These are phyloP conservation scores for Heteromyza rotundicornis DNA, from an alignment of 2,888 invertebrate genomes.

Conservation along the genomic window DNA sequence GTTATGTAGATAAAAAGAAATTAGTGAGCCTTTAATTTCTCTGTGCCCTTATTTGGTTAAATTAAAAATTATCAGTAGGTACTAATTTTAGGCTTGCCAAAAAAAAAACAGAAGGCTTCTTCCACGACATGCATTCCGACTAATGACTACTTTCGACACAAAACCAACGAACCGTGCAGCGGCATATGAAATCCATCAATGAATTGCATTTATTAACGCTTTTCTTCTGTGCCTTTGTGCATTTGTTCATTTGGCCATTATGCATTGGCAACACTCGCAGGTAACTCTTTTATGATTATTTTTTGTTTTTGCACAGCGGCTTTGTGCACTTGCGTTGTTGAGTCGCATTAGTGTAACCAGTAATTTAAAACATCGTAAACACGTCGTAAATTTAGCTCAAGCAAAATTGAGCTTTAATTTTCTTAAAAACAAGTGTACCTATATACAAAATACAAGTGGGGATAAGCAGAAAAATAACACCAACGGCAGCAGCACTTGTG, in stretches of 20 bases:
- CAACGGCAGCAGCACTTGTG: background rate
- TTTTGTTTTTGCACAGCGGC: background rate
- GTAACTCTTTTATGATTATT: background rate
- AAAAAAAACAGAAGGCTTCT: too few relatives aligned
- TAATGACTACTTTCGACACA: background rate
- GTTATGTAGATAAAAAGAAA: too few relatives aligned
- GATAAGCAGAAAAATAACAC: background rate
- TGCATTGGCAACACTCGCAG: background rate
- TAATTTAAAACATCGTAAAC: constrained; percentile 57
- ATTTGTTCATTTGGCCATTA: background rate
- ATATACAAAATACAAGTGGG: background rate
- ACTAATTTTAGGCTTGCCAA: too few relatives aligned
- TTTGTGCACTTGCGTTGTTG: constrained; percentile 37
- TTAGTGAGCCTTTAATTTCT: too few relatives aligned
- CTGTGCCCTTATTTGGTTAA: too few relatives aligned
- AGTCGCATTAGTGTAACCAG: constrained; percentile 47
- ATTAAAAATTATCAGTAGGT: too few relatives aligned
- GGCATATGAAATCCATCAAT: background rate
- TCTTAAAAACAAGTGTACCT: background rate
- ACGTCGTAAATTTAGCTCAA: constrained; percentile 55
- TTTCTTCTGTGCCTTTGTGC: background rate
- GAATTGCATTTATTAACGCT: background rate
- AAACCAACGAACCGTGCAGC: background rate
- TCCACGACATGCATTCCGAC: too few relatives aligned
- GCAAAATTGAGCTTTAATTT: constrained; percentile 46